Evolutionary conservation across 2,888 invertebrate species (phyloP).

Genomic region (Dorcus hopei): DNA sequence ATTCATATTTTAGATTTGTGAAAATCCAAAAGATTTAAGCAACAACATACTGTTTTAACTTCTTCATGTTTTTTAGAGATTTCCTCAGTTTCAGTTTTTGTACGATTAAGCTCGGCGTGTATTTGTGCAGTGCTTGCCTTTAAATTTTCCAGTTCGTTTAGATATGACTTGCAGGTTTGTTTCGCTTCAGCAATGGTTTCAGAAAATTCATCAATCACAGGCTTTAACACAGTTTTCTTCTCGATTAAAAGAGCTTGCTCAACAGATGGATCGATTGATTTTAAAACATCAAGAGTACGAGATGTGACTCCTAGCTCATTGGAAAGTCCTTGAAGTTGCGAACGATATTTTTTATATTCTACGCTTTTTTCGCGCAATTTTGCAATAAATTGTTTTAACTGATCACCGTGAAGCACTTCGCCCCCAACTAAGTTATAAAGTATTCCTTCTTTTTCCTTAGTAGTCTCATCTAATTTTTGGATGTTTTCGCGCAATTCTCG

Average conservation of each 20-base stretch:
- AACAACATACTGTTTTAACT: conserved; percentile 25
- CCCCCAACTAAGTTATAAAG: conserved; percentile 53
- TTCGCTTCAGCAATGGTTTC: conserved; percentile 55
- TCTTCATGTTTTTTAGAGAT: conserved; percentile 21
- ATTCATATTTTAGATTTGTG: not conserved
- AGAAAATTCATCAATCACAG: conserved; percentile 54
- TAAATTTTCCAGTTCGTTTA: conserved; percentile 24
- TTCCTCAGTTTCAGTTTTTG: conserved; percentile 18
- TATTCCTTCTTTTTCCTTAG: conserved; percentile 54
- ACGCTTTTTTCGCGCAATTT: conserved; percentile 77
- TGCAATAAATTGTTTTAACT: conserved; percentile 81
- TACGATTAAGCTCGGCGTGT: conserved; percentile 22
- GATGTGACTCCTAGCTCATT: conserved; percentile 75
- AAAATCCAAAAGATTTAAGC: not conserved
- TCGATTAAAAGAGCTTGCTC: conserved; percentile 18
- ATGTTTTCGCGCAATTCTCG: conserved; percentile 64
- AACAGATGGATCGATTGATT: conserved; percentile 31
- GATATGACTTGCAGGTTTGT: conserved; percentile 23
- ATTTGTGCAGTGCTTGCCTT: conserved; percentile 23
- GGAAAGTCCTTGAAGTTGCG: conserved; percentile 69
- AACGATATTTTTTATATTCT: conserved; percentile 75
- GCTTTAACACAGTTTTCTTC: conserved; percentile 26
- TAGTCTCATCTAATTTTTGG: conserved; percentile 58
- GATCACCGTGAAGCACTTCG: conserved; percentile 73
- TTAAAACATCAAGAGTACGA: conserved; percentile 71